Percentiles rank a stretch among this genome's conserved stretches.
phyloP scores from a whole-genome alignment of 2,113 vertebrate species.

The Sitta europaea region DNA sequence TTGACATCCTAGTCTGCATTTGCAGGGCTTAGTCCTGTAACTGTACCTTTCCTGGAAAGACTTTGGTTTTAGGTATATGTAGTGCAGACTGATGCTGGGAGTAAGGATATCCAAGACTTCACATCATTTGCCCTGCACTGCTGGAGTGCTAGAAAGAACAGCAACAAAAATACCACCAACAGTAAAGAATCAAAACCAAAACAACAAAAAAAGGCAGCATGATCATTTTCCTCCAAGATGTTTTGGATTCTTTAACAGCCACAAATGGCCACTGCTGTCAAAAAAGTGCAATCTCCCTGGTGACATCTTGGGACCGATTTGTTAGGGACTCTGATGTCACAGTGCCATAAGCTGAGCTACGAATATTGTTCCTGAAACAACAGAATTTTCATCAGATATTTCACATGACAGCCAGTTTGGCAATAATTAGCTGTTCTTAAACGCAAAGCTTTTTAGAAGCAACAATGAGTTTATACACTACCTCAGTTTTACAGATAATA shows the following conservation, averaged over 20 bases:
- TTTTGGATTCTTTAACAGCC: background rate
- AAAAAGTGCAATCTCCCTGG: background rate
- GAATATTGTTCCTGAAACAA: background rate
- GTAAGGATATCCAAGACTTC: background rate
- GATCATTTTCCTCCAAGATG: background rate
- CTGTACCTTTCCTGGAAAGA: background rate
- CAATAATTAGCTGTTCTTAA: background rate
- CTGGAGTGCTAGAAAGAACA: background rate
- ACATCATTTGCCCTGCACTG: background rate
- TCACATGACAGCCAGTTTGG: background rate
- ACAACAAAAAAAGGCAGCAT: background rate
- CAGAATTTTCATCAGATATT: background rate
- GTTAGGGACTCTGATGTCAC: background rate
- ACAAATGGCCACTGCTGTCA: background rate
- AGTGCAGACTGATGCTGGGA: background rate
- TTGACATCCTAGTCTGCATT: background rate
- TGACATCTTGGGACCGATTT: background rate
- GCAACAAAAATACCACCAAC: background rate
- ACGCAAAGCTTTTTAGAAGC: background rate
- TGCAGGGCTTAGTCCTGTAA: background rate
- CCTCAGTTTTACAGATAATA: background rate
- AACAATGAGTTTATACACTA: background rate
- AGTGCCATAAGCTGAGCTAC: background rate
- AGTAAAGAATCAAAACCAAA: background rate
- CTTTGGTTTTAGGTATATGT: background rate